Base-by-base conservation (phyloP, 2,113 vertebrate species). In the Centrocercus urophasianus region DNA sequence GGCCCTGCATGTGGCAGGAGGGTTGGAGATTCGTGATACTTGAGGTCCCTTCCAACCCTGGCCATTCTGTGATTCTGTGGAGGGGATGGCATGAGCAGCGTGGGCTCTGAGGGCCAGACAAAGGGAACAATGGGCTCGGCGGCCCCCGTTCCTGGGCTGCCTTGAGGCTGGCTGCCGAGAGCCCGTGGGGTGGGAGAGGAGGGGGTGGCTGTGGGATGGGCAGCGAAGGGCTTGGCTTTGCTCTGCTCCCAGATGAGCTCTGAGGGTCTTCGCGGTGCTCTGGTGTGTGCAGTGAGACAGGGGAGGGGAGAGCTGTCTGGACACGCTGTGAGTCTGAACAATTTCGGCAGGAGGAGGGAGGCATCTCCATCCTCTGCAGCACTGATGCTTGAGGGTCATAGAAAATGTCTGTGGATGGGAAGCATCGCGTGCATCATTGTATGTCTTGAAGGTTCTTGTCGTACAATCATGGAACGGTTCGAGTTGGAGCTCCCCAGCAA, bases 41-140 rank as follows among this genome's bases (percentile, higher is more conserved):
- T 38, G 38, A 38, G 38, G 38, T 38, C 38, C 38, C 38, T 38
- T 38, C 38, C 38, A 38, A 38, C 38, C 38, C 38, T 38, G 38
- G 38, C 38, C 38, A 10, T 38, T 9, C 38, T 38, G 38, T 38
- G 38, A 38, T 38, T 38, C 38, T 38, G 38, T 38, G 1, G 47
- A 57, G 77, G 65, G 78, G 73, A 69, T 0, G 25, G 82, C 48
- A 6, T 1, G 40, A 91, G 65, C 87, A 0, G 1, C 0, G 1
- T 8, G 8, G 67, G 81, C 71, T 93, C 74, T 3, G 5, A 60
- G 42, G 87, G 70, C 38, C 87, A 85, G 30, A 93, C 90, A 93
- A 88, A 96, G 72, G 83, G 89, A 92, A 71, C 95, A 96, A 83
- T 93, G 93, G 38, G 74, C 83, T 59, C 43, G 0, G 36, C 8